These are phyloP conservation scores for Loriculus beryllinus DNA, from an alignment of 2,797 vertebrate species.

Conservation along the genomic window DNA sequence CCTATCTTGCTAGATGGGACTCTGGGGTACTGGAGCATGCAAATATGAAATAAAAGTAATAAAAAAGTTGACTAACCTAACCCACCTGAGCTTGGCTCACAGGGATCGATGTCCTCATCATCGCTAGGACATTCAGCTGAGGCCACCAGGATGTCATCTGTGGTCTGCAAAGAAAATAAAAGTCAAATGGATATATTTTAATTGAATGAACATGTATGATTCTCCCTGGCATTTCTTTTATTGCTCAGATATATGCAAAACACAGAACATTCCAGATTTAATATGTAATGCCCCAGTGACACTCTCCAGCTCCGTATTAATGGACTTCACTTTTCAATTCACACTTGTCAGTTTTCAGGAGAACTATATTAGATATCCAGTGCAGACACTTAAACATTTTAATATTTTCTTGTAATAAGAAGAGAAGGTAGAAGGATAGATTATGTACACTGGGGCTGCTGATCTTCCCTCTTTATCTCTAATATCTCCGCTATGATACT, in stretches of 20 bases:
- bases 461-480: neutral
- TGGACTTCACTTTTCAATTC: slow-evolving; percentile 35
- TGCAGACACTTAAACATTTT: neutral
- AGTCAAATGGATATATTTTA: slow-evolving; percentile 11
- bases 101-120: slow-evolving; percentile 98
- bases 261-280: neutral
- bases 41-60: slow-evolving; percentile 84
- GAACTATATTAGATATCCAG: neutral
- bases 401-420: neutral
- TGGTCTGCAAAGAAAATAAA: slow-evolving; percentile 81
- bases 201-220: neutral
- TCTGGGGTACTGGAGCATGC: slow-evolving; percentile 55
- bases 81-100: slow-evolving; percentile 99
- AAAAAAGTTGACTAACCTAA: slow-evolving; percentile 99
- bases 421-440: neutral
- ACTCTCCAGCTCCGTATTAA: neutral
- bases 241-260: neutral
- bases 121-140: slow-evolving; percentile 98
- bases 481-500: neutral
- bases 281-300: neutral
- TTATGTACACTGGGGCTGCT: neutral
- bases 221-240: neutral
- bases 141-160: slow-evolving; percentile 93
- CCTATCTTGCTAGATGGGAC: neutral
- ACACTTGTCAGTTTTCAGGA: slow-evolving; percentile 33